Evolutionary conservation across 2,113 vertebrate genomes (phyloP).

Genomic region (Lipophrys pholis): DNA sequence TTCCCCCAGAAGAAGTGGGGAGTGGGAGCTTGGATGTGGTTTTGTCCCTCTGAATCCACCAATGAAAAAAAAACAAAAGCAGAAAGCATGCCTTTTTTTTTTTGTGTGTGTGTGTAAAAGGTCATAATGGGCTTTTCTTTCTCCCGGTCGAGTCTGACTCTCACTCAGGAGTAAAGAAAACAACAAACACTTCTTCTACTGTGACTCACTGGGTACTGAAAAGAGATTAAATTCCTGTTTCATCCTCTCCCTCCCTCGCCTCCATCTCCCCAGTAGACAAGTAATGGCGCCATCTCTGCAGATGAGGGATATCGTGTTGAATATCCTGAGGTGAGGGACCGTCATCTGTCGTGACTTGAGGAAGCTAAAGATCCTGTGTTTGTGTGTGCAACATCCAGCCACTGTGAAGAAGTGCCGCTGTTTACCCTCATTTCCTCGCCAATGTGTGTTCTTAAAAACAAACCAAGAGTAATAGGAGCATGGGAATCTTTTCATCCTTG

Average conservation of each 20-base stretch:
- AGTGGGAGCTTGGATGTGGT: neutral
- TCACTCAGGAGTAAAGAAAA: constrained; percentile 57
- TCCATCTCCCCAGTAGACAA: constrained; percentile 13
- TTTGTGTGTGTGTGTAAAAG: constrained; percentile 72
- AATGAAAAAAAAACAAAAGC: constrained; percentile 23
- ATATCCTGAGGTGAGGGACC: constrained; percentile 18
- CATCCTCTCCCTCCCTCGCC: neutral
- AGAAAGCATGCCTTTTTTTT: constrained; percentile 57
- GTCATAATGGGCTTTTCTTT: constrained; percentile 63
- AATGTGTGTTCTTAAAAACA: constrained; percentile 13
- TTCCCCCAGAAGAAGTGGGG: neutral
- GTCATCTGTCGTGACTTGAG: constrained; percentile 14
- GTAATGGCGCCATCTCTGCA: constrained; percentile 42
- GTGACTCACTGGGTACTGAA: constrained; percentile 67
- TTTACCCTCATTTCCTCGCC: neutral
- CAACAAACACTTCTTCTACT: constrained; percentile 45
- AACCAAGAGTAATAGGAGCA: neutral
- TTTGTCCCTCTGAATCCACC: constrained; percentile 33
- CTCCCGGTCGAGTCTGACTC: constrained; percentile 55
- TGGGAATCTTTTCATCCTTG: constrained; percentile 5
- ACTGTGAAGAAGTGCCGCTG: constrained; percentile 5
- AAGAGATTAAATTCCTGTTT: constrained; percentile 62
- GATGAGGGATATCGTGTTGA: constrained; percentile 32
- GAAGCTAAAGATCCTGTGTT: constrained; percentile 3
- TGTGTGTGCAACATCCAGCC: constrained; percentile 13